Base-by-base conservation (phyloP, 2,888 invertebrate genomes). In the Seira musarum region DNA sequence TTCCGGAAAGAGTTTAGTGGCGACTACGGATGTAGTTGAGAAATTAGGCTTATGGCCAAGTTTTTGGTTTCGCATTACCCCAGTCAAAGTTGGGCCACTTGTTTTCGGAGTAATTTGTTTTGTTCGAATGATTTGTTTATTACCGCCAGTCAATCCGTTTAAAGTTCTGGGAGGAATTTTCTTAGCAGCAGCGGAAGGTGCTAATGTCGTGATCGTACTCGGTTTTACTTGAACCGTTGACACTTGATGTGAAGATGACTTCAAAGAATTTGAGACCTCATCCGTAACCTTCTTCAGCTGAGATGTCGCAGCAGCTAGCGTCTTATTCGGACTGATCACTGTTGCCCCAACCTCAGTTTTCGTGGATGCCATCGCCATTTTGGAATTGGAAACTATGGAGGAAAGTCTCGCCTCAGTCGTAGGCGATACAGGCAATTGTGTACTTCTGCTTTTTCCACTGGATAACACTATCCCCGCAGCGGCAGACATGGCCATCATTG, bases 401-500 rank as follows among this genome's bases (percentile, higher is more conserved):
- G 60, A 24, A 10, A 17, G n/a, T 10, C n/a, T 17, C 17, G 60
- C 21, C 5, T 21, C 35, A 10, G 8, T 46, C 13, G 70, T 17
- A 6, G 68, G 24, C 2, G 13, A 19, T 1, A 64, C n/a, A n/a
- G 2, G 24, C 21, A 40, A 40, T 21, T 60, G 60, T 21, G 24
- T 1, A 5, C 6, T 61, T n/a, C 61, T 1, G n/a, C 64, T 22
- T 40, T 70, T 35, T 46, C 61, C 65, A 40, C 53, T 40, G 15
- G 82, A 82, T 76, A 85, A 75, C 1, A 85, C 85, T 65, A 70
- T 70, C 30, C 81, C 78, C 0, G 85, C 85, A 19, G 85, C 85
- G 0, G 83, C 83, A 1, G 83, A 75, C 84, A 85, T 84, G 6
- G 84, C 84, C 21, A 84, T 61, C 73, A 85, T 84, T 40, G 85